Evolutionary conservation across 2,113 vertebrate genomes (phyloP).

Genomic region (Morone chrysops): DNA sequence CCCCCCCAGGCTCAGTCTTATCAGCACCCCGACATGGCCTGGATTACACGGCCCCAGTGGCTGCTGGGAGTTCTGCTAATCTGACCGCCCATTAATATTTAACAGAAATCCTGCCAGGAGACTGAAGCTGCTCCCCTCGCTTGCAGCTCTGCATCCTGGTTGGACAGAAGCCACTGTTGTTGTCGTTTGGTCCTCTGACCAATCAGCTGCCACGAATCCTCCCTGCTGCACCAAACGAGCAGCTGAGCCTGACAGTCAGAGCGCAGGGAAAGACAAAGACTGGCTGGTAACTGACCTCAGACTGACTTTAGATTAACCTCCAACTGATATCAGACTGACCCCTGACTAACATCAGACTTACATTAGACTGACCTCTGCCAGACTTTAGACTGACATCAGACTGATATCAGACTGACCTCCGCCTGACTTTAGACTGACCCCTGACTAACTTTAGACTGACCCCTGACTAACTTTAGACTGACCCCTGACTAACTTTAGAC

Average conservation of each 20-base stretch:
- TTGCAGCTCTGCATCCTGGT: constrained; percentile 3
- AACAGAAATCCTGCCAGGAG: constrained; percentile 73
- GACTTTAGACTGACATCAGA: no score
- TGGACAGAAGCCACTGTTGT: constrained; percentile 34
- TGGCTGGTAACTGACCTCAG: background rate
- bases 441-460: no score
- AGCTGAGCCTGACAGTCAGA: constrained; percentile 39
- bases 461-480: no score
- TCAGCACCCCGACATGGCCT: constrained; percentile 70
- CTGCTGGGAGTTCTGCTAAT: constrained; percentile 81
- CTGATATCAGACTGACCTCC: no score
- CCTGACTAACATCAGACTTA: no score
- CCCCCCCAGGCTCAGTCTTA: constrained; percentile 58
- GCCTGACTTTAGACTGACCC: no score
- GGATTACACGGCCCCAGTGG: constrained; percentile 79
- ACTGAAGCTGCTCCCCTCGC: background rate
- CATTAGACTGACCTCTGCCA: no score
- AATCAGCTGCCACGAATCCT: constrained; percentile 46
- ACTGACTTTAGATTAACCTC: background rate
- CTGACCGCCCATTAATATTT: constrained; percentile 80
- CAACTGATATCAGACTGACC: no score
- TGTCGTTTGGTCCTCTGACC: constrained; percentile 20
- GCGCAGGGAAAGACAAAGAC: constrained; percentile 7
- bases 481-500: no score
- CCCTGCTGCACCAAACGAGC: constrained; percentile 2